Base-by-base conservation (phyloP, 2,113 vertebrate genomes). In the Neofelis nebulosa region DNA sequence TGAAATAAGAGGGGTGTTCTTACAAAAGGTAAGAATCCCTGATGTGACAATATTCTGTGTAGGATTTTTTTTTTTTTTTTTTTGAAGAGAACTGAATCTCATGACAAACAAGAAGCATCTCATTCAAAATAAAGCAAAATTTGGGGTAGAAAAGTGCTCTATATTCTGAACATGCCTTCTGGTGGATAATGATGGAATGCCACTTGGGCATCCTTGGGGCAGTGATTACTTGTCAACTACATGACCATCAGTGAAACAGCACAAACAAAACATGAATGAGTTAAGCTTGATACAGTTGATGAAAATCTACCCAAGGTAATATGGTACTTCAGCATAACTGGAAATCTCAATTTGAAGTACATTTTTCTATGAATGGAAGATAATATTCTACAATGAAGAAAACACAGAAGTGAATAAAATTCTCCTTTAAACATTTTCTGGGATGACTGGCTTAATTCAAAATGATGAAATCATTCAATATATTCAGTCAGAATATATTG, bases 71-170 rank as follows among this genome's bases (percentile, higher is more conserved):
- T 45, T 45, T 38, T 38, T 91, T 91, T 55, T 73, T 88, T 55
- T 73, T 71, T 3, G 79, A 93, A 38, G 29, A 90, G 25, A 92
- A 93, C 9, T 92, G 41, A 93, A 65, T 84, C 63, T 94, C 33
- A 89, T 52, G 71, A 81, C 68, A 69, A 83, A 88, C 6, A 81
- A 69, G 19, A 96, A 90, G 90, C 1, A 95, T 29, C 33, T 85
- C 63, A 95, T 65, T 97, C 74, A 92, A 91, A 92, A 92, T 65
- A 96, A 96, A 97, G 76, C 57, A 92, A 89, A 84, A 89, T 74
- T 93, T 89, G 88, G 95, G 45, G n/a, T 16, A 81, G 18, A 21
- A 68, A 95, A 93, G 66, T 68, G 15, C 29, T 50, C n/a, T 36
- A 12, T 25, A 68, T 86, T 94, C 50, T 93, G 76, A 95, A 74